Evolutionary conservation across 2,888 invertebrate species (phyloP).

Genomic region (Torymus texanus): DNA sequence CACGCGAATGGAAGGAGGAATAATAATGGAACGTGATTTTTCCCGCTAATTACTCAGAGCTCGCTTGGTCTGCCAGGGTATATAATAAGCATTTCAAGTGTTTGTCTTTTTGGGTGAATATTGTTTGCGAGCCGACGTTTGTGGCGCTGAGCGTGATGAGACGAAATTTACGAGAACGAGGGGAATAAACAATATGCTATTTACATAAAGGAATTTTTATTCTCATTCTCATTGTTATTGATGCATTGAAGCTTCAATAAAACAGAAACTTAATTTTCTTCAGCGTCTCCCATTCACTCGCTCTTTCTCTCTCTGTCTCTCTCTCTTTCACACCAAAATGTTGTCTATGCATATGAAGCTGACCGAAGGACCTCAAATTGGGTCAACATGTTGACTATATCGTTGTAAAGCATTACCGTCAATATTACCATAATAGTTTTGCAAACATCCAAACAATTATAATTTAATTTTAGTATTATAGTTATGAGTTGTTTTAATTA

Average conservation of each 20-base stretch:
- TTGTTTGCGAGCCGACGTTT: too few relatives aligned
- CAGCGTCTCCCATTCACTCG: not conserved
- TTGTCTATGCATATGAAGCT: constrained; percentile 42
- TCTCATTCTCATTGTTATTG: constrained; percentile 17
- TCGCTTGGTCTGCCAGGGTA: too few relatives aligned
- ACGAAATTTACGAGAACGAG: too few relatives aligned
- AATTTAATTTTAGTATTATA: not conserved
- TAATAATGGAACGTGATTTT: too few relatives aligned
- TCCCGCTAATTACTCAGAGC: too few relatives aligned
- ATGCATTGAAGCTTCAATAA: not conserved
- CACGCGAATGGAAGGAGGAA: too few relatives aligned
- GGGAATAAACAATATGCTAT: too few relatives aligned
- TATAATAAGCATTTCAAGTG: too few relatives aligned
- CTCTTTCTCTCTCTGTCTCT: too few relatives aligned
- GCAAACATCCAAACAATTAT: constrained; percentile 6
- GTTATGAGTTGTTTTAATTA: not conserved
- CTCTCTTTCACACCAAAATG: constrained; percentile 4
- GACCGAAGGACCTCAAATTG: constrained; percentile 35
- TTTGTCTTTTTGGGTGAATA: too few relatives aligned
- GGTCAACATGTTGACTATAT: constrained; percentile 40
- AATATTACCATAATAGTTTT: constrained; percentile 34
- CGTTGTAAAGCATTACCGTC: constrained; percentile 25
- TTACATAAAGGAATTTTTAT: too few relatives aligned
- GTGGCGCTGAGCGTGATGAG: too few relatives aligned
- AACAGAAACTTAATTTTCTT: constrained; percentile 27